These are phyloP conservation scores for Serrognathus titanus DNA, from an alignment of 2,888 invertebrate genomes.

Conservation along the genomic window DNA sequence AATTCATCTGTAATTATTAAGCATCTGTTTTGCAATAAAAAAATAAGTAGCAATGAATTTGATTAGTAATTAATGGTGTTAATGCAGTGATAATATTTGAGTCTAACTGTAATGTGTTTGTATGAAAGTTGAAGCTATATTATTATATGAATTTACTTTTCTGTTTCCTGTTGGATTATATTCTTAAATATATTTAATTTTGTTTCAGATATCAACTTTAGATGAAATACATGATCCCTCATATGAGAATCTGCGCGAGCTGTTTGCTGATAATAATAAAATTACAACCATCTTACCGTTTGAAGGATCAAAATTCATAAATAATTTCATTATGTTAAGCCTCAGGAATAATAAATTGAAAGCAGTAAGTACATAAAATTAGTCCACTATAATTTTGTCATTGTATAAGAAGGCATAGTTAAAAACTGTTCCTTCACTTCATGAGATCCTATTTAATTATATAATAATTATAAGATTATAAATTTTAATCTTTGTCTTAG, in stretches of 20 bases:
- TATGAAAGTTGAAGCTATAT: no score
- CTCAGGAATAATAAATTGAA: slow-evolving; percentile 73
- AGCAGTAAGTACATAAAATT: slow-evolving; percentile 55
- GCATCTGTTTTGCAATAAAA: no score
- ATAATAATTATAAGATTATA: no score
- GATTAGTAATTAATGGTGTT: not conserved
- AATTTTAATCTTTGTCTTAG: no score
- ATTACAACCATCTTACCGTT: slow-evolving; percentile 72
- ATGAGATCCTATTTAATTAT: no score
- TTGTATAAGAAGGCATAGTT: not conserved
- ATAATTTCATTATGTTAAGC: slow-evolving; percentile 69
- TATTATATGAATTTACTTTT: no score
- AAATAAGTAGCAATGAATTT: no score
- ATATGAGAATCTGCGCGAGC: slow-evolving; percentile 68
- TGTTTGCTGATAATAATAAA: slow-evolving; percentile 77
- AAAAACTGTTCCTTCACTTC: no score
- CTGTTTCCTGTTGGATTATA: no score
- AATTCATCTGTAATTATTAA: not conserved
- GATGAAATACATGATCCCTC: slow-evolving; percentile 65
- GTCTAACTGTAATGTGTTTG: no score
- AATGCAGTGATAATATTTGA: not conserved
- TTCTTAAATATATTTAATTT: slow-evolving; percentile 6
- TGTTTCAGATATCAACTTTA: slow-evolving; percentile 66
- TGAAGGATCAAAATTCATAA: slow-evolving; percentile 79
- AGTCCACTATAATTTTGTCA: not conserved